Percentiles rank a stretch among this genome's conserved stretches.
phyloP scores from a whole-genome alignment of 2,113 vertebrate genomes.

The Callipepla squamata region DNA sequence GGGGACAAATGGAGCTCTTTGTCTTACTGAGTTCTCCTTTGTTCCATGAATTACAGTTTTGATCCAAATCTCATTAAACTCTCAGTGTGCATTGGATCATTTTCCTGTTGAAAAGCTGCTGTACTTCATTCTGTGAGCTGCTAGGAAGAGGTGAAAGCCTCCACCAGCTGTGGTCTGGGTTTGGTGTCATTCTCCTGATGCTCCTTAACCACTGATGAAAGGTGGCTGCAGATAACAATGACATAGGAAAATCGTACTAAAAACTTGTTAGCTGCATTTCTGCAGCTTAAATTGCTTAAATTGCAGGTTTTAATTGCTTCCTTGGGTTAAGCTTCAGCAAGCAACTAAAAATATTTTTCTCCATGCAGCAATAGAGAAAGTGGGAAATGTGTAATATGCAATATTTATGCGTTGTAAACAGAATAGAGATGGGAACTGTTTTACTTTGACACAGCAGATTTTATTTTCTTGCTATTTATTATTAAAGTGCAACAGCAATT shows the following conservation, averaged over 20 bases:
- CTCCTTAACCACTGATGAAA: background rate
- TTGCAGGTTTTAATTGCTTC: background rate
- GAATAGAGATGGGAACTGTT: background rate
- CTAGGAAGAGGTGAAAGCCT: constrained; percentile 14
- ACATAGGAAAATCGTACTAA: background rate
- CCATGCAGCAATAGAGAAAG: background rate
- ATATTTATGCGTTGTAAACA: background rate
- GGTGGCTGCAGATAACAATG: background rate
- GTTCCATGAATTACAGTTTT: background rate
- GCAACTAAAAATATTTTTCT: background rate
- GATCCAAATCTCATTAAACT: background rate
- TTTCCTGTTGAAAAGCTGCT: background rate
- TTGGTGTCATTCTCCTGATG: background rate
- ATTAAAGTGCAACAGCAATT: background rate
- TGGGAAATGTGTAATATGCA: background rate
- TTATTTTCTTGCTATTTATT: background rate
- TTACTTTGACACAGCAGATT: background rate
- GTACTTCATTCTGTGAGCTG: background rate
- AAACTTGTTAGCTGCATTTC: background rate
- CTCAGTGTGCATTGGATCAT: background rate
- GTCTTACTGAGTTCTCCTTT: background rate
- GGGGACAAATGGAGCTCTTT: background rate
- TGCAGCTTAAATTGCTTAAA: no score
- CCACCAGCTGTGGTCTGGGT: constrained; percentile 20
- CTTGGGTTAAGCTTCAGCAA: constrained; percentile 4